Conservation (phyloP, 1,140 invertebrate genomes). For the Sycophila sp. region DNA sequence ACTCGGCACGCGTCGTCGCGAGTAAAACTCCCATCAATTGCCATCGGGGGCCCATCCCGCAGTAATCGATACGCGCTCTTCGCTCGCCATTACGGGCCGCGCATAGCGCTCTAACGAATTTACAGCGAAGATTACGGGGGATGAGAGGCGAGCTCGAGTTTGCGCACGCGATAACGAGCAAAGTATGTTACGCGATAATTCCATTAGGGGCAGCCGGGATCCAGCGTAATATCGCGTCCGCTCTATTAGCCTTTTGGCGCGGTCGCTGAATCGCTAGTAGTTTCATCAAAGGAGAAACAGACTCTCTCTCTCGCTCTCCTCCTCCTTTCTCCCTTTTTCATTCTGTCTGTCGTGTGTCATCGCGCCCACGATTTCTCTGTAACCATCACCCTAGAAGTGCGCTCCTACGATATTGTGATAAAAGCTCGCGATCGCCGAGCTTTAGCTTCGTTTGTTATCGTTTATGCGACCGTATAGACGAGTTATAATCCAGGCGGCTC, state of each 20-base stretch:
- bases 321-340: no score
- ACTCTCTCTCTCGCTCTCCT: no score
- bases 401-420: no score
- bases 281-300: no score
- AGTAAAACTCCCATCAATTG: slow-evolving; percentile 6
- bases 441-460: background rate
- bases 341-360: no score
- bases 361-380: no score
- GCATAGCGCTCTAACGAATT: slow-evolving; percentile 38
- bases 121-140: slow-evolving; percentile 43
- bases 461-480: background rate
- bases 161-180: slow-evolving; percentile 28
- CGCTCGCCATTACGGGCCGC: background rate
- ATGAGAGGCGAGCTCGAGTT: background rate
- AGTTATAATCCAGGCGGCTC: background rate
- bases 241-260: slow-evolving; percentile 37
- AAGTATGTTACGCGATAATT: slow-evolving; percentile 45
- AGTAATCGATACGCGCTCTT: slow-evolving; percentile 9
- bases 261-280: no score
- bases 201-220: slow-evolving; percentile 34
- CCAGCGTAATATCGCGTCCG: slow-evolving; percentile 37
- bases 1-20: background rate
- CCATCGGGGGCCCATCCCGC: background rate
- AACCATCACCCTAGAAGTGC: no score
- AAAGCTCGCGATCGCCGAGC: no score